These are phyloP conservation scores for Cynopterus sphinx DNA, from an alignment of 2,797 vertebrate species.

Conservation along the genomic window DNA sequence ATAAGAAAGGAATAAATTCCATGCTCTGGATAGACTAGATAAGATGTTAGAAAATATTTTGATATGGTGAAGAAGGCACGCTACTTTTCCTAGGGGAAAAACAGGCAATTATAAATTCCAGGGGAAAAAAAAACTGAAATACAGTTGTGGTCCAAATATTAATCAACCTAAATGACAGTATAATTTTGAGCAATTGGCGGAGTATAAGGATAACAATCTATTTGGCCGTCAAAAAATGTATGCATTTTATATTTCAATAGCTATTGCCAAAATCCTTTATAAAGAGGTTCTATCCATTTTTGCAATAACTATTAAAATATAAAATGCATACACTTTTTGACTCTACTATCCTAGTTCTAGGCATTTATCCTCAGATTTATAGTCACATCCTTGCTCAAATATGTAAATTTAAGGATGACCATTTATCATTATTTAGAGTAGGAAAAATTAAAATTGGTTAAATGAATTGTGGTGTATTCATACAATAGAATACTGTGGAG, in stretches of 20 bases:
- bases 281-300: background rate
- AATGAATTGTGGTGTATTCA: background rate
- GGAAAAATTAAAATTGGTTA: constrained; percentile 32
- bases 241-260: background rate
- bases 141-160: constrained; percentile 11
- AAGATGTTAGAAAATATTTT: background rate
- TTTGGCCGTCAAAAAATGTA: background rate
- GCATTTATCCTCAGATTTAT: background rate
- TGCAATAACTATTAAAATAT: constrained; percentile 11
- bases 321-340: background rate
- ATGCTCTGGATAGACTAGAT: background rate
- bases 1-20: background rate
- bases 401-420: background rate
- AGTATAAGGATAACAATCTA: background rate
- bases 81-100: background rate
- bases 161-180: background rate
- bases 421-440: background rate
- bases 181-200: background rate
- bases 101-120: background rate
- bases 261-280: background rate
- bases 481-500: background rate
- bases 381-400: constrained; percentile 4
- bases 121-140: background rate
- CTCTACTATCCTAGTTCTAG: background rate
- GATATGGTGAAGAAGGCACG: background rate